Conservation (phyloP, 2,888 invertebrate genomes). For the Malthinus flaveolus region DNA sequence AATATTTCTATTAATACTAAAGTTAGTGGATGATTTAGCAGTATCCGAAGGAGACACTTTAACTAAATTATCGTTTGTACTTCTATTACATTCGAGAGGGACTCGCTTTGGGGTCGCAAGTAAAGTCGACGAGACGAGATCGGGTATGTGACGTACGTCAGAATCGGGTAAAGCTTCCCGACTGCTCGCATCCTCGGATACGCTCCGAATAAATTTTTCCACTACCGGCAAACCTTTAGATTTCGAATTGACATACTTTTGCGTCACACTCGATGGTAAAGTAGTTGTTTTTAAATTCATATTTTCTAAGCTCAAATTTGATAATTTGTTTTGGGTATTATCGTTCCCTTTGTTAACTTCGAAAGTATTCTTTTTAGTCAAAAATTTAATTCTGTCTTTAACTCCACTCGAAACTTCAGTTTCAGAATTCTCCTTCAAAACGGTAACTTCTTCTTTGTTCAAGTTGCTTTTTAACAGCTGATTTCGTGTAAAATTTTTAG, state of each 20-base stretch:
- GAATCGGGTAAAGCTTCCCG: background rate
- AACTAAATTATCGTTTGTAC: background rate
- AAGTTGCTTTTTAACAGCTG: conserved; percentile 43
- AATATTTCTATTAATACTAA: conserved; percentile 41
- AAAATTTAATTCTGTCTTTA: conserved; percentile 33
- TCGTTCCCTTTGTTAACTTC: conserved; percentile 31
- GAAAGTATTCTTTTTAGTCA: conserved; percentile 36
- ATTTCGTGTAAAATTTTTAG: conserved; percentile 52
- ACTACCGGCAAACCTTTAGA: conserved; percentile 8
- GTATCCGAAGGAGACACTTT: background rate
- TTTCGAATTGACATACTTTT: conserved; percentile 42
- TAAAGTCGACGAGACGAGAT: conserved; percentile 42
- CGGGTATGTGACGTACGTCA: conserved; percentile 34
- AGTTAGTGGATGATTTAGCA: conserved; percentile 16
- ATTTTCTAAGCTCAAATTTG: conserved; percentile 44
- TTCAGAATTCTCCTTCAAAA: conserved; percentile 4
- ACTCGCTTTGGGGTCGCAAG: conserved; percentile 9
- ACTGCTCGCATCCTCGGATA: background rate
- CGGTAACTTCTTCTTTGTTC: conserved; percentile 25
- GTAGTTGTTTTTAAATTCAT: conserved; percentile 39
- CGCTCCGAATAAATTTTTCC: background rate
- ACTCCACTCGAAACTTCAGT: conserved; percentile 17
- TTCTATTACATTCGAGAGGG: background rate
- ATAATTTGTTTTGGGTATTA: conserved; percentile 29
- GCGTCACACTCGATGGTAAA: conserved; percentile 44